Evolutionary conservation across 1,140 invertebrate species (phyloP), one percentile per base, ranked within the genome.

Genomic region (Scaptomyza montana): DNA sequence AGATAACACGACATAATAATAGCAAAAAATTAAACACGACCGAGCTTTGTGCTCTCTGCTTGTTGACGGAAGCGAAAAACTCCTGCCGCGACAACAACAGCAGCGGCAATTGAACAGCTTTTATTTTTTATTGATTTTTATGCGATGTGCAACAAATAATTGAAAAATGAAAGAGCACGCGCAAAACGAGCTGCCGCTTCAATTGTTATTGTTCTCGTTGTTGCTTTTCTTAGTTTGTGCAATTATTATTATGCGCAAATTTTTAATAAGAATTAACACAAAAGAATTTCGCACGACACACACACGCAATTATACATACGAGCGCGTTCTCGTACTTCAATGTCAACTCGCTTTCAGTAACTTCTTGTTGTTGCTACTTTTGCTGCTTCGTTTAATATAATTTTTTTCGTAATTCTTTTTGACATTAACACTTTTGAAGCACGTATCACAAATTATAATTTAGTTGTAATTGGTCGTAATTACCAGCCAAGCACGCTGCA

Each of bases 91-190:
- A 65, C 41, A 56, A 46, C 59, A 74, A 66, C 21, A 43, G 45
- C 19, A 61, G 78, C 19, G 57, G 78, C 74, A 86, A 80, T 77
- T 74, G 51, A 39, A 50, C 84, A 46, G 67, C 56, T 47, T 69
- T 63, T 13, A 49, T 55, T 57, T 61, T 62, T 81, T 87, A 86
- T 86, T 86, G 82, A 86, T 86, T 86, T 86, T 85, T 86, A 68
- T 65, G 59, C 57, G 50, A 69, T 74, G 71, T 74, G 71, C 71
- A 74, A 74, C 71, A 74, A 63, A 51, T 74, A 74, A 72, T 72
- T 28, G 65, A 67, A 62, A 25, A 74, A 59, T 46, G 21, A 51
- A 65, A 70, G 53, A 63, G 46, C 51, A 62, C 64, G 49, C 43
- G 61, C 33, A 47, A 41, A 57, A 51, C 73, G 39, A 64, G 63